Evolutionary conservation across 2,113 vertebrate species (phyloP).

Genomic region (Vulpes lagopus): DNA sequence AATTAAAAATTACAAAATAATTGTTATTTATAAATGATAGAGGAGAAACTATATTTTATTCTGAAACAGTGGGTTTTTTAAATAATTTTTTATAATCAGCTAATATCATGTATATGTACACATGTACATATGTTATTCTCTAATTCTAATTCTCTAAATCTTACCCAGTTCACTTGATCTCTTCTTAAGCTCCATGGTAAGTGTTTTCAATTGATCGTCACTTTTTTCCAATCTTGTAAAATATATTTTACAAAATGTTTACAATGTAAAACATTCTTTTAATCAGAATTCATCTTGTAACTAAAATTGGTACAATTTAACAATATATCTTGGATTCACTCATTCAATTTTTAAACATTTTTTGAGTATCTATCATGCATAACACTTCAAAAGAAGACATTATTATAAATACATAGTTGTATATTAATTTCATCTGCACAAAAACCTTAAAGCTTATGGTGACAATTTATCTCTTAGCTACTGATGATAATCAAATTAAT

Average conservation of each 20-base stretch:
- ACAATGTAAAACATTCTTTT: constrained; percentile 65
- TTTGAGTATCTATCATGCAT: constrained; percentile 15
- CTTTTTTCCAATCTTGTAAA: constrained; percentile 82
- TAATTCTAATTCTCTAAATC: constrained; percentile 74
- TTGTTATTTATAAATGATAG: neutral
- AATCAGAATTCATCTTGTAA: constrained; percentile 57
- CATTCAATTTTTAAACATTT: constrained; percentile 53
- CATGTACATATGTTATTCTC: constrained; percentile 20
- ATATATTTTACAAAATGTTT: constrained; percentile 41
- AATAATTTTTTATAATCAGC: constrained; percentile 37
- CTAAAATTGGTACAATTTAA: constrained; percentile 53
- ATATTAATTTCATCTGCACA: constrained; percentile 30
- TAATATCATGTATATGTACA: constrained; percentile 24
- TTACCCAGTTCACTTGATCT: constrained; percentile 88
- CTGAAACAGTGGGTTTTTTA: neutral
- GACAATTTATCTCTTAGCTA: constrained; percentile 58
- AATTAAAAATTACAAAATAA: constrained; percentile 41
- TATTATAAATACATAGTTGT: constrained; percentile 28
- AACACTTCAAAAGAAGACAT: constrained; percentile 54
- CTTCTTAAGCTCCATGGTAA: constrained; percentile 83
- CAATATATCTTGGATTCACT: constrained; percentile 40
- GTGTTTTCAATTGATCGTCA: constrained; percentile 79
- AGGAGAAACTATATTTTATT: constrained; percentile 36
- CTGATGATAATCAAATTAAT: constrained; percentile 49
- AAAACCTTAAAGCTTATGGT: constrained; percentile 53